These are phyloP conservation scores for Tretioscincus oriximinensis DNA, from an alignment of 2,113 vertebrate species.

Conservation along the genomic window DNA sequence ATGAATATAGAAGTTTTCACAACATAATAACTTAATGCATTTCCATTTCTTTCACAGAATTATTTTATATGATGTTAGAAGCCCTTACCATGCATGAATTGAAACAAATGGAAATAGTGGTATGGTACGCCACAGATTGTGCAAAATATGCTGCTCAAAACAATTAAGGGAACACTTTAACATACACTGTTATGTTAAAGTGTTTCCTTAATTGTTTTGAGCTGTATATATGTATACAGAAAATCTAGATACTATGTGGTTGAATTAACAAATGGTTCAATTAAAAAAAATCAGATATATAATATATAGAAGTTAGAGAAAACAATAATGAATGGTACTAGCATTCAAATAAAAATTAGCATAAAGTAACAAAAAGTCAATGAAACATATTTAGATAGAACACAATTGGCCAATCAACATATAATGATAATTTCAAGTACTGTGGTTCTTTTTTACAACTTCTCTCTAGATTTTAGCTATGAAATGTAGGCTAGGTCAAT, in stretches of 20 bases:
- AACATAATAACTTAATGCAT: background rate
- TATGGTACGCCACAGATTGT: background rate
- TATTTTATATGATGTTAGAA: background rate
- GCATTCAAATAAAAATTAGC: background rate
- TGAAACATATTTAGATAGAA: background rate
- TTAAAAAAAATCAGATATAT: background rate
- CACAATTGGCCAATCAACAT: background rate
- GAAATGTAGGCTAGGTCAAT: slow-evolving; percentile 32
- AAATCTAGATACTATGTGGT: background rate
- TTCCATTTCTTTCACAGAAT: background rate
- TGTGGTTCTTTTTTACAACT: slow-evolving; percentile 44
- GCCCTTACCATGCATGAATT: background rate
- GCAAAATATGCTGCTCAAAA: too few relatives aligned
- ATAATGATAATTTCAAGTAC: slow-evolving; percentile 28
- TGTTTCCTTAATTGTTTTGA: too few relatives aligned
- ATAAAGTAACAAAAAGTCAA: slow-evolving; percentile 17
- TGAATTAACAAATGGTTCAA: slow-evolving; percentile 7
- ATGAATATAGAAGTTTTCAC: background rate
- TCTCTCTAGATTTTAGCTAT: slow-evolving; percentile 39
- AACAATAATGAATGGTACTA: background rate
- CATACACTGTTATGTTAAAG: too few relatives aligned
- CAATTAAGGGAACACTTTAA: too few relatives aligned
- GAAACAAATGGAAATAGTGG: background rate
- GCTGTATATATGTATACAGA: background rate
- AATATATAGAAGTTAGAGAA: background rate